A percentile compares a stretch with the other conserved stretches of the same genome.
Evolutionary conservation across 1,140 invertebrate species (phyloP).

Genomic region (Plutomurus gul): DNA sequence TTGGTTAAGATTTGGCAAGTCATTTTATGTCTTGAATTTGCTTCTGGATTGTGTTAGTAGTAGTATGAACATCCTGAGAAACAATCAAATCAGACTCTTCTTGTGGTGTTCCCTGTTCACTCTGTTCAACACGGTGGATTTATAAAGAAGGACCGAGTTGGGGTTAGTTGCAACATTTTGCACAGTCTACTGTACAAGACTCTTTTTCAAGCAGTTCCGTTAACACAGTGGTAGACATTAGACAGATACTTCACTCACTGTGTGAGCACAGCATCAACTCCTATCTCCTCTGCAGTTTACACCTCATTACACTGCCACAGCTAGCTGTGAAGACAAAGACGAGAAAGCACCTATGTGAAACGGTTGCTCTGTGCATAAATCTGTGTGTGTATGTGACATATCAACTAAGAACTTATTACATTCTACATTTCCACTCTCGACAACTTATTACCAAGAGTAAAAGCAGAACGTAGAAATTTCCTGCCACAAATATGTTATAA

Average conservation of each 20-base stretch:
- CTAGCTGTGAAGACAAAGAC: background rate
- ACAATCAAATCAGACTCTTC: constrained; percentile 23
- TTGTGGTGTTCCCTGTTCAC: background rate
- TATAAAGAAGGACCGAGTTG: background rate
- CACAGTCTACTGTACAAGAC: no score
- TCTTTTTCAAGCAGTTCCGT: no score
- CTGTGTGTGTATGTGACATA: constrained; percentile 9
- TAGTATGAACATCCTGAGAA: background rate
- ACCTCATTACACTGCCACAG: no score
- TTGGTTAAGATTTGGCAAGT: constrained; percentile 4
- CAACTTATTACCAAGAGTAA: no score
- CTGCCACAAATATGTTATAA: no score
- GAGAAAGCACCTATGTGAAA: background rate
- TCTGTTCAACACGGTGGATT: background rate
- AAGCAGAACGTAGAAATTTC: no score
- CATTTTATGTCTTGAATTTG: background rate
- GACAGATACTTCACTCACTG: no score
- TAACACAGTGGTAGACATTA: no score
- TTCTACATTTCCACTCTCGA: background rate
- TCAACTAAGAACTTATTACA: constrained; percentile 2
- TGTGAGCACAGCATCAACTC: no score
- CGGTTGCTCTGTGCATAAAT: background rate
- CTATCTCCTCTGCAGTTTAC: no score
- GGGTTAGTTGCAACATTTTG: background rate
- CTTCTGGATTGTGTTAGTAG: background rate